These are phyloP conservation scores for Cephus cinctus DNA, from an alignment of 1,140 invertebrate species.

Conservation along the genomic window DNA sequence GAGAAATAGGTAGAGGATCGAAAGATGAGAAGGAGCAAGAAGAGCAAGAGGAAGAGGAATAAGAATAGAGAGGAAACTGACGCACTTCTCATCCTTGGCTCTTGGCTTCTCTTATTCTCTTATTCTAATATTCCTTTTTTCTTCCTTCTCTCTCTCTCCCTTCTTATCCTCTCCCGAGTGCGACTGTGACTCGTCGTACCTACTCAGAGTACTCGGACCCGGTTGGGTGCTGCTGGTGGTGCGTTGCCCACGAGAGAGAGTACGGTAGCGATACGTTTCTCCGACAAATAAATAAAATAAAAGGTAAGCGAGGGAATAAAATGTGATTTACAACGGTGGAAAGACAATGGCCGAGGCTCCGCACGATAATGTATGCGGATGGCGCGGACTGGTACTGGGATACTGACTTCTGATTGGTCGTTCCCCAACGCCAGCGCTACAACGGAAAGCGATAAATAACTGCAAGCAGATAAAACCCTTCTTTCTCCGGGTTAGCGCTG, in stretches of 20 bases:
- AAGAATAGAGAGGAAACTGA: background rate
- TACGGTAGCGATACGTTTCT: slow-evolving; percentile 55
- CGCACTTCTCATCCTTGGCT: background rate
- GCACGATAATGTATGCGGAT: slow-evolving; percentile 57
- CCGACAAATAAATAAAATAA: slow-evolving; percentile 51
- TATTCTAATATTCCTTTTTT: background rate
- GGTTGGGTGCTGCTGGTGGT: slow-evolving; percentile 12
- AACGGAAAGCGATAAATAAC: slow-evolving; percentile 58
- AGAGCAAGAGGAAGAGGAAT: too few relatives aligned
- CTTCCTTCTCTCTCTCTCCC: background rate
- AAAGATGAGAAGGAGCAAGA: background rate
- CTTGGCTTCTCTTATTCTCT: background rate
- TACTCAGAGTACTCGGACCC: slow-evolving; percentile 23
- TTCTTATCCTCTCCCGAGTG: slow-evolving; percentile 13
- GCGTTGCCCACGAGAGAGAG: slow-evolving; percentile 39
- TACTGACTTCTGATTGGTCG: slow-evolving; percentile 56
- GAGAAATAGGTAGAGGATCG: background rate
- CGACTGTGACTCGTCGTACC: slow-evolving; percentile 19
- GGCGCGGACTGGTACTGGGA: slow-evolving; percentile 54
- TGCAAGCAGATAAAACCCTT: slow-evolving; percentile 56
- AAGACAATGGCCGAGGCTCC: slow-evolving; percentile 55
- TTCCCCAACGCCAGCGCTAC: slow-evolving; percentile 52
- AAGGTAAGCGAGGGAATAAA: slow-evolving; percentile 56
- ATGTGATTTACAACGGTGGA: slow-evolving; percentile 57
- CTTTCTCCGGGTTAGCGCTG: slow-evolving; percentile 31